Conservation (phyloP, 2,888 invertebrate genomes). For the Apotomis betuletana region DNA sequence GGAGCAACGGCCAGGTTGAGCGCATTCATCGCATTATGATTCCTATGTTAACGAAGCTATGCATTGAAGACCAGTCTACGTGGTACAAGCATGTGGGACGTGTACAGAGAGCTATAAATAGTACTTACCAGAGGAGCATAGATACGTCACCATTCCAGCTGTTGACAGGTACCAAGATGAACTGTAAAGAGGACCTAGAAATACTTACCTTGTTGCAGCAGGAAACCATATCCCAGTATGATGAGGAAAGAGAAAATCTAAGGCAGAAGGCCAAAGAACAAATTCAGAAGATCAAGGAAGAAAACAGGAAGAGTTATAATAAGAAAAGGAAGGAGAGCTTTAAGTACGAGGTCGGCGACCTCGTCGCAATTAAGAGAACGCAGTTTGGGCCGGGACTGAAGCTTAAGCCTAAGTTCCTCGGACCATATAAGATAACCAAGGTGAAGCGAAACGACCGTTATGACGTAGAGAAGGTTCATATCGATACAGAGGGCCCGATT, state of each 20-base stretch:
- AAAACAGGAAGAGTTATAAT: conserved; percentile 23
- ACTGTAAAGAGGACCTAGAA: conserved; percentile 31
- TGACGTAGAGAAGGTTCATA: background rate
- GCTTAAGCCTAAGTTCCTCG: conserved; percentile 6
- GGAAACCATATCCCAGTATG: conserved; percentile 6
- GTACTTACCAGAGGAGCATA: conserved; percentile 31
- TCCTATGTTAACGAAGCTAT: conserved; percentile 55
- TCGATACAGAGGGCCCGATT: background rate
- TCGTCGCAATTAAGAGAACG: conserved; percentile 12
- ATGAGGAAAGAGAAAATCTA: conserved; percentile 11
- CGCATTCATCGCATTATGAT: conserved; percentile 47
- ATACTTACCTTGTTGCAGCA: conserved; percentile 19
- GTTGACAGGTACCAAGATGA: conserved; percentile 34
- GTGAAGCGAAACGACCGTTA: conserved; percentile 14
- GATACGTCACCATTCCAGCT: conserved; percentile 31
- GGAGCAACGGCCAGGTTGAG: no score
- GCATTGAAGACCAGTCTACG: conserved; percentile 13
- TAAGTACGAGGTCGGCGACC: conserved; percentile 17
- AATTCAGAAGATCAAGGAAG: conserved; percentile 22
- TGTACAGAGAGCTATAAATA: conserved; percentile 40
- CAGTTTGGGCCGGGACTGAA: conserved; percentile 14
- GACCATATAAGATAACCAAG: conserved; percentile 6
- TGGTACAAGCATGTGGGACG: no score
- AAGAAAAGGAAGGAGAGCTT: conserved; percentile 27
- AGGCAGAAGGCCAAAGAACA: background rate